Percentiles rank a stretch among this genome's conserved stretches.
These are phyloP conservation scores for Limosa lapponica DNA, from an alignment of 2,797 vertebrate species.

Conservation along the genomic window DNA sequence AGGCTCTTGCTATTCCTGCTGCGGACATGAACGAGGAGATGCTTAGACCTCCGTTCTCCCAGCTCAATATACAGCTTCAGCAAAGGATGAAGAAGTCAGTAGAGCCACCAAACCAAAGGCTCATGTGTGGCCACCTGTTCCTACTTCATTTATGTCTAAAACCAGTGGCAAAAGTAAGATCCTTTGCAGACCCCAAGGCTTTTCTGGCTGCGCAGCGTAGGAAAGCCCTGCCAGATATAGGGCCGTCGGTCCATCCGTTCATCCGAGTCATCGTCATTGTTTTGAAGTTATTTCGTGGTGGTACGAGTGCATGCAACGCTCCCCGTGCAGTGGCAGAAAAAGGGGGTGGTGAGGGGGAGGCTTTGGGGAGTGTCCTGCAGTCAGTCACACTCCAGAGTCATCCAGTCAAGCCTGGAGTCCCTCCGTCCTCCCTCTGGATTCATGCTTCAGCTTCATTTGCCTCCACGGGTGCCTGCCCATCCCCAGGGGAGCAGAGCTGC, in stretches of 20 bases:
- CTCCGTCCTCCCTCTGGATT: neutral
- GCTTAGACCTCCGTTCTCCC: neutral
- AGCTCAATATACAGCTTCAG: neutral
- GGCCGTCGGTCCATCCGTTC: neutral
- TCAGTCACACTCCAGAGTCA: neutral
- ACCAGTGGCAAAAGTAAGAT: neutral
- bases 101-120: neutral
- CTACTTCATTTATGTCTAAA: neutral
- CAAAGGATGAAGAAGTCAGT: neutral
- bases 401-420: neutral
- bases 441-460: neutral
- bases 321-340: neutral
- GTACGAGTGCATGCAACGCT: neutral
- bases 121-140: neutral
- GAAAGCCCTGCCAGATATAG: neutral
- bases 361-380: neutral
- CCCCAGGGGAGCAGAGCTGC: neutral
- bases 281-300: neutral
- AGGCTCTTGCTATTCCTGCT: neutral
- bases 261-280: neutral
- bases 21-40: neutral
- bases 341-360: neutral
- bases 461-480: fast-evolving
- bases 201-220: neutral
- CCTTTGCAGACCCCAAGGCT: neutral